phyloP scores from a whole-genome alignment of 2,888 invertebrate genomes.

The Morpho deidamia region DNA sequence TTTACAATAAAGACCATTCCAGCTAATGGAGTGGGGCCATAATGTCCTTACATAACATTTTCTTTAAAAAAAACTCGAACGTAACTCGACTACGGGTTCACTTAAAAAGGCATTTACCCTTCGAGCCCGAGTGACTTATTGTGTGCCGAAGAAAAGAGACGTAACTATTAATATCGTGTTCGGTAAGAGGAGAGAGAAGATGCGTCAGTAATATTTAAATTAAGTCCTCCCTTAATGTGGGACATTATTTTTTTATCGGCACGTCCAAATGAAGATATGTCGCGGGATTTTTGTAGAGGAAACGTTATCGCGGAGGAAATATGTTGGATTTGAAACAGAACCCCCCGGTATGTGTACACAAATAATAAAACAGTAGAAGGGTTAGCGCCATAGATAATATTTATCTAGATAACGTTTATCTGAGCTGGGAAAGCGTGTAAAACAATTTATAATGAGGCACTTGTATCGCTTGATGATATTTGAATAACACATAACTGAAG shows the following conservation, averaged over 20 bases:
- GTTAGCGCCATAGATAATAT: background rate
- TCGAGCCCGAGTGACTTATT: conserved; percentile 57
- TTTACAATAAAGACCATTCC: conserved; percentile 40
- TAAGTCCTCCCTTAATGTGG: conserved; percentile 68
- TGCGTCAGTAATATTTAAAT: conserved; percentile 70
- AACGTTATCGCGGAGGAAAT: conserved; percentile 35
- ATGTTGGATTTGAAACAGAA: conserved; percentile 10
- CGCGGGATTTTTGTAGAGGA: conserved; percentile 33
- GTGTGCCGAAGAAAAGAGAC: conserved; percentile 39
- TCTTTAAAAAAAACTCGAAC: conserved; percentile 44
- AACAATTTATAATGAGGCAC: too few species aligned
- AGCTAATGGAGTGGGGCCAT: conserved; percentile 44
- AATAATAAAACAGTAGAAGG: background rate
- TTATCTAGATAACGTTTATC: too few species aligned
- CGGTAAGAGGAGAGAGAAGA: conserved; percentile 33
- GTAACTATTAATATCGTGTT: conserved; percentile 17
- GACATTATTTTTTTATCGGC: conserved; percentile 76
- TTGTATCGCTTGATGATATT: too few species aligned
- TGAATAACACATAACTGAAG: too few species aligned
- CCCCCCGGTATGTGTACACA: conserved; percentile 5
- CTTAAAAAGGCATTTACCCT: conserved; percentile 70
- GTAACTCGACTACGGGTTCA: conserved; percentile 43
- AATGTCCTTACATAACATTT: conserved; percentile 45
- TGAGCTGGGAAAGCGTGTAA: too few species aligned
- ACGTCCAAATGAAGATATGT: conserved; percentile 67